Percentiles rank a stretch among this genome's conserved stretches.
Evolutionary conservation across 2,113 vertebrate genomes (phyloP).

Genomic region (Hemichromis elongatus): DNA sequence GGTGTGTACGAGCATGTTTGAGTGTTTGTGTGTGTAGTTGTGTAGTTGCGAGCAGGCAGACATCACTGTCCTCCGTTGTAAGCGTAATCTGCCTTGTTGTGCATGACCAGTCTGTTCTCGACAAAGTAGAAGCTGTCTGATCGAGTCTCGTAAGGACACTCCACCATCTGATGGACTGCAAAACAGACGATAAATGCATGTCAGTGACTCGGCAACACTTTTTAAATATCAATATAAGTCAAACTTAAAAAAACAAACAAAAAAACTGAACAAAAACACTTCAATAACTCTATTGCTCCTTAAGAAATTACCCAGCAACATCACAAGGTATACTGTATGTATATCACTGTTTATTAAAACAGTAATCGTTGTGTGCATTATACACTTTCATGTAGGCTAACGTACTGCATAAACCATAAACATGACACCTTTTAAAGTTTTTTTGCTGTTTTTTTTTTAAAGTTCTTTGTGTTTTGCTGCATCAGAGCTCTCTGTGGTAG

Average conservation of each 20-base stretch:
- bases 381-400: neutral
- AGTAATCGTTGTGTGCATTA: neutral
- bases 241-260: neutral
- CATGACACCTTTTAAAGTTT: neutral
- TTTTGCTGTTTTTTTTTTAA: neutral
- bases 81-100: slow-evolving; percentile 95
- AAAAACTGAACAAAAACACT: neutral
- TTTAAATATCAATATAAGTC: neutral
- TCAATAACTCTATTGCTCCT: neutral
- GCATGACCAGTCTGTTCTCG: slow-evolving; percentile 93
- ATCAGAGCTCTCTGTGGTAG: neutral
- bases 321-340: neutral
- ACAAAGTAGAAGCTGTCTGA: slow-evolving; percentile 95
- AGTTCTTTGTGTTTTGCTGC: neutral
- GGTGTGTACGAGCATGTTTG: neutral
- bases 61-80: slow-evolving; percentile 88
- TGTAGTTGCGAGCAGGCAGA: neutral
- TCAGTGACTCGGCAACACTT: neutral
- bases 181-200: slow-evolving; percentile 5
- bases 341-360: neutral
- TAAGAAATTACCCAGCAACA: neutral
- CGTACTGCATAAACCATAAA: neutral
- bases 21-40: neutral
- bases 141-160: slow-evolving; percentile 87
- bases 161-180: slow-evolving; percentile 92